Base-by-base conservation (phyloP, 2,113 vertebrate genomes). In the Ginglymostoma cirratum region DNA sequence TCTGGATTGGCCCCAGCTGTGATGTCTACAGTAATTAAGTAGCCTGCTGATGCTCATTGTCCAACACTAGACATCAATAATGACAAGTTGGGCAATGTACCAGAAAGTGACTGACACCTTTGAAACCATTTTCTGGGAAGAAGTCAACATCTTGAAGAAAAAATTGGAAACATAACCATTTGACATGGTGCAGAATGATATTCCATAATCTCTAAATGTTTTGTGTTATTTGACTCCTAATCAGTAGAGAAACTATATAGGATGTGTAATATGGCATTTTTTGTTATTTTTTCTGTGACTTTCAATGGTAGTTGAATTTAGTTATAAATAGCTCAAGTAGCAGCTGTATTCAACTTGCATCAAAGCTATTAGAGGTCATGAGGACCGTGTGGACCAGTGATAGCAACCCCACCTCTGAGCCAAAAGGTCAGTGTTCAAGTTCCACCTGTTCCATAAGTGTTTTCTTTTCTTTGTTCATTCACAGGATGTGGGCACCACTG, bases 151-250 rank as follows among this genome's bases (percentile, higher is more conserved):
- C 89, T 93, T 93, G 89, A 61, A 61, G 55, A 93, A 61, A 93
- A 93, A 93, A 66, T 93, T 93, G 55, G 61, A 93, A 93, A 93
- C 89, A 93, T 66, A 65, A 66, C 89, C 34, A 38, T 61, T 66
- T 30, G 61, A 34, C 55, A 66, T 65, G 89, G 65, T n/a, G 34
- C 87, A 92, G 55, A 92, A 66, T 65, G 34, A 92, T 92, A 92
- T 92, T 92, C 89, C 61, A 92, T 92, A 65, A 65, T 92, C 5
- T n/a, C 61, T 66, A 92, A 89, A 92, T 66, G 55, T 93, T 93
- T 38, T 65, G n/a, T 93, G 61, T 93, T 67, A 93, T 66, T 93
- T 93, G 61, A 67, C 89, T 93, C 89, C 6, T 38, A 17, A 7
- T n/a, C 5, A 93, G 38, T 65, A 66, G 34, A 67, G 55, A 38